phyloP scores from a whole-genome alignment of 2,888 invertebrate genomes.

The Zygothrica quintamaculata region DNA sequence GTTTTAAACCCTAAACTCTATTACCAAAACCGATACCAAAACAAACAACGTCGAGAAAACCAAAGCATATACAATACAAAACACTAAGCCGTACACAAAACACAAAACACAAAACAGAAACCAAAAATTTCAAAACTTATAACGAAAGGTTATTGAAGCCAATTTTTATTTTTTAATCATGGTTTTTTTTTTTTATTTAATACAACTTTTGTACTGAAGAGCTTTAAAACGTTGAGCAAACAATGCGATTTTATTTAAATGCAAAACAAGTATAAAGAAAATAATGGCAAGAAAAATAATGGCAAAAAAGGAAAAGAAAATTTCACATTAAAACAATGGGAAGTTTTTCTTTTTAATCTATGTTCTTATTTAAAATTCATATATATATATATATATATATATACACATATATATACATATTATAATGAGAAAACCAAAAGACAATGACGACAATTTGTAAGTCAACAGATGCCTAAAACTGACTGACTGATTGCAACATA shows the following conservation, averaged over 20 bases:
- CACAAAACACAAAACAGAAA: conserved; percentile 20
- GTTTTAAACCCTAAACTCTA: conserved; percentile 21
- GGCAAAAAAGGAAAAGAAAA: conserved; percentile 23
- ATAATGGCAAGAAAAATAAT: too few species aligned
- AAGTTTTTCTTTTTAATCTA: conserved; percentile 1
- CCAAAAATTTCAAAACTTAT: conserved; percentile 26
- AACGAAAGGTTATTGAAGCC: conserved; percentile 67
- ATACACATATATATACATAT: too few species aligned
- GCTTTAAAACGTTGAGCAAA: conserved; percentile 69
- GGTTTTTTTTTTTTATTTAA: conserved; percentile 70
- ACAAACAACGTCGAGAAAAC: conserved; percentile 12
- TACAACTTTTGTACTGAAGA: conserved; percentile 75
- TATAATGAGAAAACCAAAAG: conserved; percentile 66
- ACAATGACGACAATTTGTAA: conserved; percentile 78
- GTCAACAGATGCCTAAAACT: conserved; percentile 81
- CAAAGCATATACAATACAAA: conserved; percentile 7
- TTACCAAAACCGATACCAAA: background rate
- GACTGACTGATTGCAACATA: conserved; percentile 70
- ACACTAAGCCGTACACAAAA: conserved; percentile 20
- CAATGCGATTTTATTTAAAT: conserved; percentile 62
- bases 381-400: conserved; percentile 36
- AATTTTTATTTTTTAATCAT: too few species aligned
- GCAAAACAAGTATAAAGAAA: conserved; percentile 17
- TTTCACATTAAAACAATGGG: background rate
- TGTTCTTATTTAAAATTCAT: conserved; percentile 33